These are phyloP conservation scores for Heliconius aoede DNA, from an alignment of 2,888 invertebrate genomes.

Conservation along the genomic window DNA sequence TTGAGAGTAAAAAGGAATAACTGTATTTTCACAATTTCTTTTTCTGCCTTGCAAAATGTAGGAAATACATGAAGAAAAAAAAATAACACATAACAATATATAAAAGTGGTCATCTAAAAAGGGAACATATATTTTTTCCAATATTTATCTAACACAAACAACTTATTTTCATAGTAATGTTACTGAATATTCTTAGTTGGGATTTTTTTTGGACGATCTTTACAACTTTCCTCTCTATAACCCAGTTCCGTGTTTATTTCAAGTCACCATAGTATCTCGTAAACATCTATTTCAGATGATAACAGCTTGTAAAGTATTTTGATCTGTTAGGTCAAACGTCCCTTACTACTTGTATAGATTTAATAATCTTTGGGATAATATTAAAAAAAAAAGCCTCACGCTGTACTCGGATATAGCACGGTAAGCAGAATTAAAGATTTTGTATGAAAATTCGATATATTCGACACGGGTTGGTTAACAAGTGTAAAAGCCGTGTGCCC, in stretches of 20 bases:
- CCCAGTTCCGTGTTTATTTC: slow-evolving; percentile 23
- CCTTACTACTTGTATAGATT: slow-evolving; percentile 11
- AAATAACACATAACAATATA: not conserved
- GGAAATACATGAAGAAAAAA: not conserved
- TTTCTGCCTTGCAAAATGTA: not conserved
- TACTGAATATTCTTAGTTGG: slow-evolving; percentile 7
- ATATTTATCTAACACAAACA: slow-evolving; percentile 18
- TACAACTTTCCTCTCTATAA: slow-evolving; percentile 2
- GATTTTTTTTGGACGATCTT: not conserved
- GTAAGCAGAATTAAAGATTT: too few species aligned
- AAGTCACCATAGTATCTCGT: slow-evolving; percentile 13
- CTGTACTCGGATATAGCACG: too few species aligned
- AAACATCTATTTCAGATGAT: slow-evolving; percentile 27
- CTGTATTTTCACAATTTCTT: not conserved
- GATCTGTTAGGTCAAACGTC: slow-evolving; percentile 18
- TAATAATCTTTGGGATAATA: not conserved
- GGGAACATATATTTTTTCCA: slow-evolving; percentile 10
- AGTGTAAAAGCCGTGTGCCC: too few species aligned
- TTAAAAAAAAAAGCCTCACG: not conserved
- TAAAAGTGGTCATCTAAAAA: not conserved
- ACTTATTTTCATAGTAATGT: slow-evolving; percentile 14
- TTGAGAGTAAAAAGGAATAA: not conserved
- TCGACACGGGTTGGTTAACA: too few species aligned
- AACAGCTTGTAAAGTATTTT: slow-evolving; percentile 24
- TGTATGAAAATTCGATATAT: too few species aligned